A percentile compares a stretch with the other conserved stretches of the same genome.
Conservation (phyloP, 1,140 invertebrate species). For the Diachasmimorpha longicaudata region DNA sequence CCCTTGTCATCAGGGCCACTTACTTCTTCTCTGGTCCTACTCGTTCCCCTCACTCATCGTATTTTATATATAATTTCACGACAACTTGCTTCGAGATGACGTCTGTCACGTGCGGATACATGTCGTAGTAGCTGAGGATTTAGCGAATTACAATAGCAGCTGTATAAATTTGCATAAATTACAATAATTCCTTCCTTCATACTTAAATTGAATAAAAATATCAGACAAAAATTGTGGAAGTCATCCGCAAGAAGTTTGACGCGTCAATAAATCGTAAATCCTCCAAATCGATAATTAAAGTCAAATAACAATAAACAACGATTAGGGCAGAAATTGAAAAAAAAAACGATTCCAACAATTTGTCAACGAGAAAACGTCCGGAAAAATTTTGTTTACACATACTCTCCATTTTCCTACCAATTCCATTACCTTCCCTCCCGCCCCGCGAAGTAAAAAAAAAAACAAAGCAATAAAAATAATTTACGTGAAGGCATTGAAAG, state of each 20-base stretch:
- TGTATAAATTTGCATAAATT: not conserved
- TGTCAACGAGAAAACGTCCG: no score
- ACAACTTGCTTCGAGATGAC: not conserved
- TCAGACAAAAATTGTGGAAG: no score
- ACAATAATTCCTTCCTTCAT: not conserved
- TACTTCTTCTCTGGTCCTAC: not conserved
- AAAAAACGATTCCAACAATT: no score
- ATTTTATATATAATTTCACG: not conserved
- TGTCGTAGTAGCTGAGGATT: not conserved
- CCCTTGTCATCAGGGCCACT: constrained; percentile 30
- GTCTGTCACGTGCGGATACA: not conserved
- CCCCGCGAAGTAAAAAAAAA: no score
- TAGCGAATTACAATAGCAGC: not conserved
- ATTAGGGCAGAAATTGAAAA: no score
- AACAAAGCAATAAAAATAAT: not conserved
- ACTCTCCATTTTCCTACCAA: no score
- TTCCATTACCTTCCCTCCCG: no score
- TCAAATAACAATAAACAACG: no score
- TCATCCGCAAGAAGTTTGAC: no score
- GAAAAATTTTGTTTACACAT: no score
- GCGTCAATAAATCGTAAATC: no score
- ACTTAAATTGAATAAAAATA: not conserved
- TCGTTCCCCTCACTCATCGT: constrained; percentile 35
- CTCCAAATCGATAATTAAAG: not conserved
- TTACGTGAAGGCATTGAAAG: no score